Conservation (phyloP, 2,797 vertebrate genomes). For the Hafferia zeledoni region DNA sequence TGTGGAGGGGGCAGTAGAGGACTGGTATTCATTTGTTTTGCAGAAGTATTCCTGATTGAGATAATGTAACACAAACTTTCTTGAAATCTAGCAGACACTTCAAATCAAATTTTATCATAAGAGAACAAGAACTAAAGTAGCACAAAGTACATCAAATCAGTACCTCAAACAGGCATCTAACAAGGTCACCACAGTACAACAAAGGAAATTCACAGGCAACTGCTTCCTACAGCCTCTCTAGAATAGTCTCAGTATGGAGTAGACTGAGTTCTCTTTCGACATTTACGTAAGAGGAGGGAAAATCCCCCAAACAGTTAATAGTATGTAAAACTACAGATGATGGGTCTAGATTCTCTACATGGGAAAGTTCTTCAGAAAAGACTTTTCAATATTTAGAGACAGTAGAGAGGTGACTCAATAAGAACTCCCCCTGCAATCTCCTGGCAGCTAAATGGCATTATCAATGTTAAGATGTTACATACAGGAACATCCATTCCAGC, state of each 20-base stretch:
- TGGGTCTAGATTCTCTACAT: not conserved
- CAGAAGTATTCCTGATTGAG: not conserved
- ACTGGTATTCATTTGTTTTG: not conserved
- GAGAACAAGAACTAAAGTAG: not conserved
- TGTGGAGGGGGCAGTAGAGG: not conserved
- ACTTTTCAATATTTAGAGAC: not conserved
- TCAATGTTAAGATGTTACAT: not conserved
- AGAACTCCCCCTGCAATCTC: not conserved
- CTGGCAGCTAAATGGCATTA: not conserved
- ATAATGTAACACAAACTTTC: not conserved
- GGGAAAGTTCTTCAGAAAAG: not conserved
- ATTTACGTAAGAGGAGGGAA: not conserved
- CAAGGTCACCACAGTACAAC: not conserved
- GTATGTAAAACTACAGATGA: not conserved
- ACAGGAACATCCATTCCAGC: not conserved
- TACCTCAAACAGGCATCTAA: not conserved
- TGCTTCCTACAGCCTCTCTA: not conserved
- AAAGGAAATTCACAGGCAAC: not conserved
- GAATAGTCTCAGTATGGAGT: not conserved
- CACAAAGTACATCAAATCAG: not conserved
- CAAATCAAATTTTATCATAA: not conserved
- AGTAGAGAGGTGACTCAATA: not conserved
- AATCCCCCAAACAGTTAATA: not conserved
- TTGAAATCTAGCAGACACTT: conserved; percentile 2
- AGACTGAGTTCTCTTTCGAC: not conserved